phyloP scores from a whole-genome alignment of 2,797 vertebrate genomes.

The Amphiprion clarkii region DNA sequence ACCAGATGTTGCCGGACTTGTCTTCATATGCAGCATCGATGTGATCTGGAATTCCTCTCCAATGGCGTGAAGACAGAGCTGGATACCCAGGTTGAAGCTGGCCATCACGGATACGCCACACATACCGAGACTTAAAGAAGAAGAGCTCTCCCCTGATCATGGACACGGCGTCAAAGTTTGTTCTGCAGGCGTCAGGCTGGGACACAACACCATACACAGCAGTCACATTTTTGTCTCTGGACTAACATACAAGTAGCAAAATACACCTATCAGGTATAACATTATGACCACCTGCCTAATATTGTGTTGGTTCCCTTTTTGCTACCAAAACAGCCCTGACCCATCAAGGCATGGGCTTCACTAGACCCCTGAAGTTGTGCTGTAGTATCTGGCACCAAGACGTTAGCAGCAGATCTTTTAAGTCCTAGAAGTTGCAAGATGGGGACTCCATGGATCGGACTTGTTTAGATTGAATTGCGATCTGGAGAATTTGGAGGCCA shows the following conservation, averaged over 20 bases:
- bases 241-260: not conserved
- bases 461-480: too few relatives aligned
- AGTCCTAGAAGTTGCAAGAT: too few relatives aligned
- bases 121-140: slow-evolving; percentile 92
- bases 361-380: too few relatives aligned
- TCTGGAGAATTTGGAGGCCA: too few relatives aligned
- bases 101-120: slow-evolving; percentile 91
- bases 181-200: slow-evolving; percentile 77
- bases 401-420: too few relatives aligned
- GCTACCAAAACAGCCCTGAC: too few relatives aligned
- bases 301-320: too few relatives aligned
- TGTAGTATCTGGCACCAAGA: too few relatives aligned
- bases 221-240: not conserved
- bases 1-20: slow-evolving; percentile 93
- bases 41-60: slow-evolving; percentile 89
- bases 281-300: too few relatives aligned
- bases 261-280: not conserved
- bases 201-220: slow-evolving; percentile 8
- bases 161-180: slow-evolving; percentile 85
- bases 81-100: slow-evolving; percentile 91
- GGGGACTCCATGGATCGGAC: too few relatives aligned
- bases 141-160: slow-evolving; percentile 95
- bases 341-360: too few relatives aligned
- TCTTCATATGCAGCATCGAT: slow-evolving; percentile 94
- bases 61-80: slow-evolving; percentile 91